A percentile compares a stretch with the other conserved stretches of the same genome.
Conservation (phyloP, 1,140 invertebrate genomes). For the Cotesia chilonis region DNA sequence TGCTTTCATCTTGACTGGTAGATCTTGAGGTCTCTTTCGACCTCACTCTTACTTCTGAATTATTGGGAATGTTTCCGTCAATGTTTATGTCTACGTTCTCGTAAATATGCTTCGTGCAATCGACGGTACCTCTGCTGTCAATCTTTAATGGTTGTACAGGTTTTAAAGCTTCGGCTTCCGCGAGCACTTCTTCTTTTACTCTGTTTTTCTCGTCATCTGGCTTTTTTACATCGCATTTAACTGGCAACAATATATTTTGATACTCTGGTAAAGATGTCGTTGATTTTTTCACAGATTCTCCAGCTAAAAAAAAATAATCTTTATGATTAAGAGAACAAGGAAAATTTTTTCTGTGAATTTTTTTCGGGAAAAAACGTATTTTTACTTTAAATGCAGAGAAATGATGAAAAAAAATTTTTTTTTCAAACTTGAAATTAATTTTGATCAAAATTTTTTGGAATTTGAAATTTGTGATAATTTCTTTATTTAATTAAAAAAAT, state of each 20-base stretch:
- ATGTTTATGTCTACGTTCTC: conserved; percentile 51
- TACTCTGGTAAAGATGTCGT: conserved; percentile 42
- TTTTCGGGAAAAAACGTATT: no score
- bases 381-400: no score
- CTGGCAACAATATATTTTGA: conserved; percentile 56
- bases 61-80: conserved; percentile 45
- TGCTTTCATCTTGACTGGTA: conserved; percentile 34
- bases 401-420: not conserved
- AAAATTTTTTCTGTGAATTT: conserved; percentile 5
- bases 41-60: conserved; percentile 25
- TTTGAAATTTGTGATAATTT: no score
- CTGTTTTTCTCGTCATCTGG: conserved; percentile 19
- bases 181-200: conserved; percentile 9
- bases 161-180: not conserved
- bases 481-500: no score
- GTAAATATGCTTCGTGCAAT: conserved; percentile 49
- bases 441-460: no score
- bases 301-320: not conserved
- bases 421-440: not conserved
- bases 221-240: conserved; percentile 46
- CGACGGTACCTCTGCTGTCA: conserved; percentile 37
- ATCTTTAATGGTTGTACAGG: conserved; percentile 20
- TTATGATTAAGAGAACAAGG: not conserved
- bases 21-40: conserved; percentile 32
- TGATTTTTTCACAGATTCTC: conserved; percentile 12